These are phyloP conservation scores for Acleris literana DNA, from an alignment of 2,888 invertebrate species.

Conservation along the genomic window DNA sequence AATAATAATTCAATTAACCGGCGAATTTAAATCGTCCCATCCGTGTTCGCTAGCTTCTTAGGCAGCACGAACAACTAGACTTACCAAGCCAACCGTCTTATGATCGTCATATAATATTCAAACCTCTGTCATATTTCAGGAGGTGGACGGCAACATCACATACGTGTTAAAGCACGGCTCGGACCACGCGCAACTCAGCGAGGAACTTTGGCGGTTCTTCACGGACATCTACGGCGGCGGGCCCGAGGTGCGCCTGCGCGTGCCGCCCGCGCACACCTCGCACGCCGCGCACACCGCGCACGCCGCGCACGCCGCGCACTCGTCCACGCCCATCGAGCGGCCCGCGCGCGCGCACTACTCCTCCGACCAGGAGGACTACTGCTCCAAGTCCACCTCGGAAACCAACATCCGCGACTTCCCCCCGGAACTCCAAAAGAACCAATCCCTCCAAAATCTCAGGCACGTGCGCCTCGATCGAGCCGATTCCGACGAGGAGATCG, in stretches of 20 bases:
- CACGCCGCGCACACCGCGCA: slow-evolving; percentile 17
- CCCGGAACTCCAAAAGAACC: slow-evolving; percentile 73
- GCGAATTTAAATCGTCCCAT: no score
- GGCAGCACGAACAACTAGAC: no score
- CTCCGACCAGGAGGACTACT: slow-evolving; percentile 75
- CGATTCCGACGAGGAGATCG: slow-evolving; percentile 70
- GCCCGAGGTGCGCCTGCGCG: slow-evolving; percentile 87
- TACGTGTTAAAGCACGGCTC: slow-evolving; percentile 78
- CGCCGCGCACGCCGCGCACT: slow-evolving; percentile 42
- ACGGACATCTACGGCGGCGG: slow-evolving; percentile 94
- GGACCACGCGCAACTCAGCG: slow-evolving; percentile 91
- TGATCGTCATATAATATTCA: no score
- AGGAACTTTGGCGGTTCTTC: slow-evolving; percentile 94
- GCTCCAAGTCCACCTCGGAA: slow-evolving; percentile 70
- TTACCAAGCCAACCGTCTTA: no score
- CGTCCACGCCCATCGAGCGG: slow-evolving; percentile 37
- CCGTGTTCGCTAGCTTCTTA: no score
- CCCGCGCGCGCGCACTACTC: slow-evolving; percentile 63
- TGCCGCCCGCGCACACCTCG: slow-evolving; percentile 45
- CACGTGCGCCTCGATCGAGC: slow-evolving; percentile 54
- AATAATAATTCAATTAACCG: no score
- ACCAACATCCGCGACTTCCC: slow-evolving; percentile 62
- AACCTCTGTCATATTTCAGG: slow-evolving; percentile 50
- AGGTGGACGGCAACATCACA: slow-evolving; percentile 64
- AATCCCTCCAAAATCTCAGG: slow-evolving; percentile 74